These are phyloP conservation scores for Mesorhabditis sp. DNA, from an alignment of 2,888 invertebrate species.

Conservation along the genomic window DNA sequence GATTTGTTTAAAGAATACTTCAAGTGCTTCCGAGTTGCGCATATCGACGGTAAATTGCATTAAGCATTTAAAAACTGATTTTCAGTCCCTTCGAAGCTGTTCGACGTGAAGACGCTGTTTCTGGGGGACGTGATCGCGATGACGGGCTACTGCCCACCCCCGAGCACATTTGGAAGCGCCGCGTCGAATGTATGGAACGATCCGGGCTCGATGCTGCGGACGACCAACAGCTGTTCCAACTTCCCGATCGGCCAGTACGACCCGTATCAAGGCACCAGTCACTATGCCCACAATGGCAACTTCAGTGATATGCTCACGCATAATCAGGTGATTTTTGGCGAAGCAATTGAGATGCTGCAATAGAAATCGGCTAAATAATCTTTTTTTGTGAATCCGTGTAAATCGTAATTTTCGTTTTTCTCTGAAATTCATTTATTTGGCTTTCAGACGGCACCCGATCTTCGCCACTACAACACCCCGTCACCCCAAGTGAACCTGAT, in stretches of 20 bases:
- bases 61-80: not conserved
- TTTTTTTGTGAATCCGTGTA: too few species aligned
- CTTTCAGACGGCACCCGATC: too few species aligned
- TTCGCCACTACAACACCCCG: too few species aligned
- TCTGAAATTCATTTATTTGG: too few species aligned
- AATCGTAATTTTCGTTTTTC: too few species aligned
- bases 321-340: too few species aligned
- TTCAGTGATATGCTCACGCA: too few species aligned
- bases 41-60: slow-evolving; percentile 66
- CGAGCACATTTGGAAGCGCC: slow-evolving; percentile 1
- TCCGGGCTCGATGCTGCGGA: not conserved
- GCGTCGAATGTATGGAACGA: not conserved
- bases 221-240: not conserved
- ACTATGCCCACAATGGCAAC: too few species aligned
- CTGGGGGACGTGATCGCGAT: slow-evolving; percentile 50
- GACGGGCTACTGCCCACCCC: slow-evolving; percentile 38
- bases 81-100: slow-evolving; percentile 47
- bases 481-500: too few species aligned
- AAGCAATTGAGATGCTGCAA: too few species aligned
- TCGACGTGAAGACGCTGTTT: slow-evolving; percentile 42
- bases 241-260: not conserved
- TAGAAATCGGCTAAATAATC: too few species aligned
- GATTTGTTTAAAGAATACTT: slow-evolving; percentile 80
- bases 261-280: not conserved
- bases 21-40: slow-evolving; percentile 68